phyloP scores from a whole-genome alignment of 37 sponge, comb jelly and placozoan genomes.

The Chondrilla cf. caribensis region DNA sequence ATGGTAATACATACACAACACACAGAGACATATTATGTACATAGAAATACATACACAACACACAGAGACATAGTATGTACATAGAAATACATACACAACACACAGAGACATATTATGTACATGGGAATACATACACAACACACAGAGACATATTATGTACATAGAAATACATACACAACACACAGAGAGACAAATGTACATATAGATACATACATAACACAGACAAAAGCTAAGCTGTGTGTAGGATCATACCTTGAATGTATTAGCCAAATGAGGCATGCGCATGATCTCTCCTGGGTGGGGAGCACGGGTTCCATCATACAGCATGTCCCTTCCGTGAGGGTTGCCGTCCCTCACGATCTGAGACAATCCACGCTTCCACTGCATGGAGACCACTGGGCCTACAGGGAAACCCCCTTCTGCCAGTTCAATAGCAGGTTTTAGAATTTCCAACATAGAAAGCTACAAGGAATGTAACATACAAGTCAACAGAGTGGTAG shows the following conservation, averaged over 20 bases:
- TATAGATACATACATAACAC: too few relatives aligned
- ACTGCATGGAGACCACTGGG: constrained; percentile 48
- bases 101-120: too few relatives aligned
- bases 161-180: too few relatives aligned
- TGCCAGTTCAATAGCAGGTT: constrained; percentile 76
- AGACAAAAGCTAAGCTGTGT: too few relatives aligned
- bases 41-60: too few relatives aligned
- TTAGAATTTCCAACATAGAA: constrained; percentile 47
- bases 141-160: too few relatives aligned
- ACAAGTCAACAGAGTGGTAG: not conserved
- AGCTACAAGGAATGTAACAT: constrained; percentile 29
- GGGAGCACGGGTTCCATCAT: constrained; percentile 53
- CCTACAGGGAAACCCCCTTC: constrained; percentile 76
- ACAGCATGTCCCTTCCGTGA: constrained; percentile 58
- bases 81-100: too few relatives aligned
- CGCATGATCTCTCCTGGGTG: constrained; percentile 72
- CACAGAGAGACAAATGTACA: too few relatives aligned
- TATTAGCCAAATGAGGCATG: constrained; percentile 71
- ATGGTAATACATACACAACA: too few relatives aligned
- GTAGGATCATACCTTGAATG: constrained; percentile 66
- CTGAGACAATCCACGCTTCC: constrained; percentile 38
- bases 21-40: too few relatives aligned
- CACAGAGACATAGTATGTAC: too few relatives aligned
- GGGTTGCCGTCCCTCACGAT: constrained; percentile 37
- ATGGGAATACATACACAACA: too few relatives aligned